Conservation (phyloP, 2,113 vertebrate species). For the Rattus rattus region DNA sequence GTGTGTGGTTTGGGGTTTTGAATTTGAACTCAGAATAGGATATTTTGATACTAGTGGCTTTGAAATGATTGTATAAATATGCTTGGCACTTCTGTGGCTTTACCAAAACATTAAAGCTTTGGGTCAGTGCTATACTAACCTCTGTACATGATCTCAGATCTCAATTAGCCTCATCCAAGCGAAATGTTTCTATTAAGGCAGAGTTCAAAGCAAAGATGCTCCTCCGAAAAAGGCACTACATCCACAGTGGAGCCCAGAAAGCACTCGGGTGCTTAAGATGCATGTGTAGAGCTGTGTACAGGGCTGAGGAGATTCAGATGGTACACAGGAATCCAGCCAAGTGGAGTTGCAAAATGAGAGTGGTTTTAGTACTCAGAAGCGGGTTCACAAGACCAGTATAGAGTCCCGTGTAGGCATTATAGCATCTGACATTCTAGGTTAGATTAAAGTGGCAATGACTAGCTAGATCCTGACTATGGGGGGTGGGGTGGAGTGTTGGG, state of each 20-base stretch:
- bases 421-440: background rate
- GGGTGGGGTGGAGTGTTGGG: no score
- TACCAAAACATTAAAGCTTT: background rate
- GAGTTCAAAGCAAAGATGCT: background rate
- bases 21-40: background rate
- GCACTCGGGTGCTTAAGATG: background rate
- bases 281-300: background rate
- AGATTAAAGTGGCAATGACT: background rate
- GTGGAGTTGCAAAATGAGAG: background rate
- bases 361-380: background rate
- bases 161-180: no score
- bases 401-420: background rate
- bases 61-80: background rate
- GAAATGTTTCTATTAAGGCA: background rate
- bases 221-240: background rate
- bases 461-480: background rate
- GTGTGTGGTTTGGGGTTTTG: background rate
- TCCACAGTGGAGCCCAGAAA: background rate
- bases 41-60: background rate
- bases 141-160: no score
- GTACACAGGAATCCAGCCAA: background rate
- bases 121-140: background rate
- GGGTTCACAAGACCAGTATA: background rate
- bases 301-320: background rate
- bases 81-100: background rate